These are phyloP conservation scores for Polypterus senegalus DNA, from an alignment of 2,113 vertebrate genomes.

Conservation along the genomic window DNA sequence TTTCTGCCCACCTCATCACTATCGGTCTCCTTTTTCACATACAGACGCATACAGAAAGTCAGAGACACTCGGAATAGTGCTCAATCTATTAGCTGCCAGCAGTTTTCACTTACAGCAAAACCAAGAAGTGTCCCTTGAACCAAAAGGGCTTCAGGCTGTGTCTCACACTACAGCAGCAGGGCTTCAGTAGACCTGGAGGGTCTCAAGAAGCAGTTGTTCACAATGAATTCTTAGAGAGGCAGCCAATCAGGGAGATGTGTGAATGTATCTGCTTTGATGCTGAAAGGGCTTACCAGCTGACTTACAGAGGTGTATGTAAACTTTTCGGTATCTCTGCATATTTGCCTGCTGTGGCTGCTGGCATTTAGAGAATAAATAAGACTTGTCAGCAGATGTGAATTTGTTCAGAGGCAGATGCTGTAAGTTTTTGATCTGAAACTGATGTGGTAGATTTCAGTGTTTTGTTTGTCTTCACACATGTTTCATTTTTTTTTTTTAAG, in stretches of 20 bases:
- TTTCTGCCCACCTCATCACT: too few relatives aligned
- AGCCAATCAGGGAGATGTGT: slow-evolving; percentile 15
- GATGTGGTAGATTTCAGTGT: too few relatives aligned
- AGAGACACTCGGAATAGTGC: neutral
- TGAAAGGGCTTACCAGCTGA: neutral
- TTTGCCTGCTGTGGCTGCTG: neutral
- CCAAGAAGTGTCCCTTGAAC: slow-evolving; percentile 23
- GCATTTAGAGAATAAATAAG: neutral
- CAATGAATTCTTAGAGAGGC: slow-evolving; percentile 30
- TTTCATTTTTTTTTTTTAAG: too few relatives aligned
- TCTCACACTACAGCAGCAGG: slow-evolving; percentile 20
- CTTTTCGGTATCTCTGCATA: neutral
- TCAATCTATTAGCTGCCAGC: slow-evolving; percentile 53
- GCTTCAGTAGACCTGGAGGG: slow-evolving; percentile 28
- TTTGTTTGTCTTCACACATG: too few relatives aligned
- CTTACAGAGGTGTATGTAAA: neutral
- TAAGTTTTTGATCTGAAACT: too few relatives aligned
- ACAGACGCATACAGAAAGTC: too few relatives aligned
- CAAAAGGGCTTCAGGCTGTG: slow-evolving; percentile 9
- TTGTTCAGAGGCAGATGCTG: too few relatives aligned
- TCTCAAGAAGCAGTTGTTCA: slow-evolving; percentile 29
- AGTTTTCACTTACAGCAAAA: slow-evolving; percentile 31
- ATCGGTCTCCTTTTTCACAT: too few relatives aligned
- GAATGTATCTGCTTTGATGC: slow-evolving; percentile 8
- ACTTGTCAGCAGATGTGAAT: neutral